Evolutionary conservation across 2,113 vertebrate genomes (phyloP), one percentile per base, ranked within the genome.

Genomic region (Macquaria australasica): DNA sequence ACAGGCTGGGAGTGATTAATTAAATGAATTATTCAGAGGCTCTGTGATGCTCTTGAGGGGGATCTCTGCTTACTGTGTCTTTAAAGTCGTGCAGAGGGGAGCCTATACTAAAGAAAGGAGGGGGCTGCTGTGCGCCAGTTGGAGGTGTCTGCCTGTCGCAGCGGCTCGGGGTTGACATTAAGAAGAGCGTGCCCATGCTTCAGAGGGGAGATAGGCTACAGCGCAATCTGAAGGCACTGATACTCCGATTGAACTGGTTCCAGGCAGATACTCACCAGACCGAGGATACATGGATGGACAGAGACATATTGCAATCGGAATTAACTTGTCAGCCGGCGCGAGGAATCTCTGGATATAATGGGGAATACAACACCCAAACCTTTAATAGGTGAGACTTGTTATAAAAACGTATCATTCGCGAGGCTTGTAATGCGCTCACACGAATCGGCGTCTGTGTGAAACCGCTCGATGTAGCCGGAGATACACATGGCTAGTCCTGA

Each of bases 301-400:
- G 84, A 90, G 85, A 80, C 18, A 76, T 5, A n/a, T n/a, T 85
- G 77, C 87, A 90, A 58, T 91, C 84, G 74, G 91, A 88, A 91
- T 94, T 89, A 91, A 95, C 92, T 95, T 95, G 91, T 91, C 94
- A 91, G 85, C 89, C 77, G 89, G 93, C 82, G 90, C 89, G 79
- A 90, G 84, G 76, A 75, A 93, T 92, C 80, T 81, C 71, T 91
- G 92, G 88, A 90, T 88, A 93, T 94, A 94, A 96, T 96, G 96
- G 96, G 96, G 84, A 96, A 96, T 55, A 92, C 95, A 71, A 92
- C 96, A 88, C 96, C 94, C 50, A 96, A 96, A 89, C 95, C 95
- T 34, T 84, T 96, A 60, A 91, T 95, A 92, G 96, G 96, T 96
- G 94, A 95, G 94, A 78, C 10, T 77, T 66, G 71, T 68, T 23